Conservation (phyloP, 2,113 vertebrate genomes). For the Hepsetus odoe region DNA sequence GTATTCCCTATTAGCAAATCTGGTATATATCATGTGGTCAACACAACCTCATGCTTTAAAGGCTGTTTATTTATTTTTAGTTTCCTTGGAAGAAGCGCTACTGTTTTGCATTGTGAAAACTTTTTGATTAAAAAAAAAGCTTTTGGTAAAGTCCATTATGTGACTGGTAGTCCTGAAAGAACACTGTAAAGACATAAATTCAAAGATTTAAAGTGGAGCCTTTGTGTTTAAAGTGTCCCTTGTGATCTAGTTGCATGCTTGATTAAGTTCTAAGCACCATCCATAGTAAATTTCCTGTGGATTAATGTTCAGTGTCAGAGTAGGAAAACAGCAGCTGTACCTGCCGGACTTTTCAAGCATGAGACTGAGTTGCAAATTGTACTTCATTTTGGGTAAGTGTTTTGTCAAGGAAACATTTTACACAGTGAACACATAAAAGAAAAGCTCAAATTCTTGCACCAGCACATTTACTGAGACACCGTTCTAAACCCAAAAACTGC, state of each 20-base stretch:
- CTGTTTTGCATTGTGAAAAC: background rate
- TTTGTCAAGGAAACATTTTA: constrained; percentile 61
- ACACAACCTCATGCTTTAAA: constrained; percentile 68
- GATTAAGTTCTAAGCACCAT: constrained; percentile 14
- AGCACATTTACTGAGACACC: constrained; percentile 48
- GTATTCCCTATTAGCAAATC: constrained; percentile 49
- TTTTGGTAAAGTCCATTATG: background rate
- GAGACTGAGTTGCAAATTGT: constrained; percentile 58
- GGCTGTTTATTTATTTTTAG: too few species aligned
- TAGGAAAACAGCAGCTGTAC: background rate
- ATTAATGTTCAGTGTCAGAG: background rate
- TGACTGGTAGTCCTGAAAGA: background rate
- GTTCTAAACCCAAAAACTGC: constrained; percentile 53
- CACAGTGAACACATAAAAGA: constrained; percentile 47
- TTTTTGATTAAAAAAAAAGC: background rate
- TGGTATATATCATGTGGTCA: constrained; percentile 55
- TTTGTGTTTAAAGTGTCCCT: background rate
- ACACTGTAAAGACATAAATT: background rate
- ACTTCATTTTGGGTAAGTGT: constrained; percentile 58
- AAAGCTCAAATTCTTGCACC: background rate
- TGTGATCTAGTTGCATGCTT: background rate
- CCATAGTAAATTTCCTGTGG: background rate
- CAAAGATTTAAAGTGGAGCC: background rate
- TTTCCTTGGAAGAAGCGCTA: too few species aligned
- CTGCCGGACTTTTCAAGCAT: constrained; percentile 61